Evolutionary conservation across 2,888 invertebrate species (phyloP).

Genomic region (Sarcophaga rosellei): DNA sequence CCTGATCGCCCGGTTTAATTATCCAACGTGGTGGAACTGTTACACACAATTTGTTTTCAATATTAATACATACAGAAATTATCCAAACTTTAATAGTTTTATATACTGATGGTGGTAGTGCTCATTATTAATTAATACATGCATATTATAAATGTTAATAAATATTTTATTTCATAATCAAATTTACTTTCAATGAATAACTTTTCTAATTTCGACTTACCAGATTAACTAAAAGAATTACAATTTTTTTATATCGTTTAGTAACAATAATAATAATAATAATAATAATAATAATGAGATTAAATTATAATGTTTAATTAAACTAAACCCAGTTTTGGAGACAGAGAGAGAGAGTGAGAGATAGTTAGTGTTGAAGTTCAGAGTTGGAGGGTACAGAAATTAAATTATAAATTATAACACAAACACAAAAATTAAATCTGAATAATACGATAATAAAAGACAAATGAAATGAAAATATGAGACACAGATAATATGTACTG

Average conservation of each 20-base stretch:
- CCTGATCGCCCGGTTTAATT: slow-evolving; percentile 87
- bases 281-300: no score
- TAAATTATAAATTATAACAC: slow-evolving; percentile 22
- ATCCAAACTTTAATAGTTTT: slow-evolving; percentile 18
- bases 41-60: slow-evolving; percentile 53
- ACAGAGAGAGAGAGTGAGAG: slow-evolving; percentile 1
- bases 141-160: slow-evolving; percentile 45
- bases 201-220: slow-evolving; percentile 52
- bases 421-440: not conserved
- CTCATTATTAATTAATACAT: slow-evolving; percentile 48
- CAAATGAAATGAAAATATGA: slow-evolving; percentile 28
- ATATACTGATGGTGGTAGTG: slow-evolving; percentile 35
- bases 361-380: slow-evolving; percentile 13
- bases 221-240: slow-evolving; percentile 31
- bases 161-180: slow-evolving; percentile 12
- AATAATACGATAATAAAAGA: not conserved
- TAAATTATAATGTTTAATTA: no score
- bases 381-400: slow-evolving; percentile 26
- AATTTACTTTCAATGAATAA: slow-evolving; percentile 3
- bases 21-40: slow-evolving; percentile 90
- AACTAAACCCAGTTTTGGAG: no score
- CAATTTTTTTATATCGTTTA: not conserved
- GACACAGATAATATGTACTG: slow-evolving; percentile 53
- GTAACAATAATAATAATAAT: no score
- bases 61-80: slow-evolving; percentile 55